These are phyloP conservation scores for Carposina sasakii DNA, from an alignment of 1,140 invertebrate genomes.

Conservation along the genomic window DNA sequence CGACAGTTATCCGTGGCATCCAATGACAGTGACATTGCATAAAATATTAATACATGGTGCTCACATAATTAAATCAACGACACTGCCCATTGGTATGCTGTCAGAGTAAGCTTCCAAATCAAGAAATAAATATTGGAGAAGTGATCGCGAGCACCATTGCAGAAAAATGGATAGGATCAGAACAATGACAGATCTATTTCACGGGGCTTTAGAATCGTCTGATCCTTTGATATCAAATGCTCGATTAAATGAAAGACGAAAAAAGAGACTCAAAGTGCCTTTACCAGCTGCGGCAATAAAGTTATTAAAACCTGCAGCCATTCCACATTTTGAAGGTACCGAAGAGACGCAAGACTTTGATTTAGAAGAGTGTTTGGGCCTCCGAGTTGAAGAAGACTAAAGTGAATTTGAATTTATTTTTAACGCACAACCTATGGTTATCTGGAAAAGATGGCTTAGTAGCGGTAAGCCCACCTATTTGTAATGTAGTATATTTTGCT, in stretches of 20 bases:
- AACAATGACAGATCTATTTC: conserved; percentile 8
- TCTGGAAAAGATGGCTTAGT: no score
- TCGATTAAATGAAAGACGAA: background rate
- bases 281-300: background rate
- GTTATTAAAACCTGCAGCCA: background rate
- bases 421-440: no score
- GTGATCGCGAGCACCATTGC: conserved; percentile 19
- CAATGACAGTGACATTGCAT: conserved; percentile 20
- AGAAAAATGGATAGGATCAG: conserved; percentile 11
- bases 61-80: conserved; percentile 6
- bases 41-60: conserved; percentile 45
- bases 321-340: no score
- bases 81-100: conserved; percentile 43
- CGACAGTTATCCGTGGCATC: background rate
- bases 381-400: no score
- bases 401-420: no score
- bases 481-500: no score
- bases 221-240: conserved; percentile 6
- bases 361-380: no score
- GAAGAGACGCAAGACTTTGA: no score
- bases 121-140: conserved; percentile 35
- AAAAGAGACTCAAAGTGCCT: background rate
- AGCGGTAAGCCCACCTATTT: no score
- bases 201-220: conserved; percentile 2
- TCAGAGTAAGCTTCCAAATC: conserved; percentile 45